Evolutionary conservation across 2,888 invertebrate genomes (phyloP), one percentile per base, ranked within the genome.

Genomic region (Melieria picta): DNA sequence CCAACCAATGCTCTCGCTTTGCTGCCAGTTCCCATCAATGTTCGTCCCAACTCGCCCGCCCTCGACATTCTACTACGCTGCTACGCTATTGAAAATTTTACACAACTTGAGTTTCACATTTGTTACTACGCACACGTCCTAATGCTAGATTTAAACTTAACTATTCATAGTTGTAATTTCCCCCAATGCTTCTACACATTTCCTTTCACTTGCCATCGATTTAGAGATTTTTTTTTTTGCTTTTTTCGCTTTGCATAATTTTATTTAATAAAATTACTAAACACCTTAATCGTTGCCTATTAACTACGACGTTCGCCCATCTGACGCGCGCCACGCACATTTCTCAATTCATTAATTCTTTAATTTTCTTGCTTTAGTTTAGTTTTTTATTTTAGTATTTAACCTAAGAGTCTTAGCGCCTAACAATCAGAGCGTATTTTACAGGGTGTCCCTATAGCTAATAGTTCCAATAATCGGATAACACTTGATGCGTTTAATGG

Each of bases 241-340:
- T 79, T 76, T 73, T 72, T 77, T 74, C 75, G 52, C 72, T 73
- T 73, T 77, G 75, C 71, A 75, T 82, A 80, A 82, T 82, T 81
- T 81, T 83, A 81, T 83, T 82, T 80, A 82, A 82, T 83, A 83
- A 84, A 84, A 83, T 83, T 82, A 82, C 82, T 84, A 84, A 30
- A 83, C 84, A 83, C 80, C 80, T 79, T 81, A 80, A 79, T 80
- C 10, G 13, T 55, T 63, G 30, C 80, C 75, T 77, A 77, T 75
- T 80, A 80, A 82, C 80, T 72, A 70, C 64, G 45, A 3, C 13
- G 47, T 66, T 50, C 55, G 30, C 11, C 67, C 16, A 9, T n/a
- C 58, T 47, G 48, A 63, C 48, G 62, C 43, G 47, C 65, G 42
- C 46, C 42, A 11, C 10, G 30, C 56, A 52, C 57, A 57, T 57